Percentiles rank a stretch among this genome's conserved stretches.
Evolutionary conservation across 1,140 invertebrate genomes (phyloP).

Genomic region (Heliconius congener): DNA sequence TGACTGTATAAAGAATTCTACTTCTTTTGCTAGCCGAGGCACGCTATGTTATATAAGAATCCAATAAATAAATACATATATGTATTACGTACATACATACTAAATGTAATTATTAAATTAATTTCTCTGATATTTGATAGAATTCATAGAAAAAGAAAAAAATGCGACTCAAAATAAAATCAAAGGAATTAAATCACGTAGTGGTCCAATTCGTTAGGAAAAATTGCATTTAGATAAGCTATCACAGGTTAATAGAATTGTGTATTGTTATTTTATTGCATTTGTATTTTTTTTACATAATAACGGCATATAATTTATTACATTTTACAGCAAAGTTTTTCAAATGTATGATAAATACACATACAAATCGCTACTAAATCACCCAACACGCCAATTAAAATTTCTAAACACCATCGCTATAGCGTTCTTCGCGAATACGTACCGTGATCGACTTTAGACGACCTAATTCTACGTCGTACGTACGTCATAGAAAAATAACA

Average conservation of each 20-base stretch:
- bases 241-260: no score
- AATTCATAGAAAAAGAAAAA: no score
- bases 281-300: no score
- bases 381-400: constrained; percentile 1
- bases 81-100: not conserved
- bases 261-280: no score
- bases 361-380: not conserved
- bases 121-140: no score
- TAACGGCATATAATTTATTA: no score
- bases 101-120: no score
- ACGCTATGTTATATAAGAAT: not conserved
- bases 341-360: not conserved
- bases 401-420: constrained; percentile 1
- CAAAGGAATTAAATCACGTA: no score
- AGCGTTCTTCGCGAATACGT: constrained; percentile 40
- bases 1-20: constrained; percentile 4
- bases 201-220: no score
- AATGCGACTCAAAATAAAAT: no score
- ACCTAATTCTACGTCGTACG: constrained; percentile 56
- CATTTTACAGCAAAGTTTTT: no score
- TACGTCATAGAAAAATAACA: constrained; percentile 77
- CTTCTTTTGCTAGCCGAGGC: not conserved
- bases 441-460: constrained; percentile 54
- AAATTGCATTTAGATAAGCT: no score
- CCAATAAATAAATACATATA: not conserved